A percentile compares a stretch with the other conserved stretches of the same genome.
phyloP scores from a whole-genome alignment of 2,888 invertebrate genomes.

The Chorisops tibialis region DNA sequence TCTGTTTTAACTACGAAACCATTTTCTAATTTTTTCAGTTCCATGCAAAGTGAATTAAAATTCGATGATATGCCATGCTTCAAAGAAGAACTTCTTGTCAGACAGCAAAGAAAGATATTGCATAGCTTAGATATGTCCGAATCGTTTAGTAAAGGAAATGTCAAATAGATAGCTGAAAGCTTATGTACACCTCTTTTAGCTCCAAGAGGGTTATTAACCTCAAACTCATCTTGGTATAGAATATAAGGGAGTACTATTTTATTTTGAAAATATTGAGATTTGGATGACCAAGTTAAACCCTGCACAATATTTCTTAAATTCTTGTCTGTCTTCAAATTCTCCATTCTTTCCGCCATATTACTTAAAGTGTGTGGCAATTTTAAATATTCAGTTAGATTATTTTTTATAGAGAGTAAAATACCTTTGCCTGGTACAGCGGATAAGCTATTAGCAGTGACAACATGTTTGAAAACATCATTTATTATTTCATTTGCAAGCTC shows the following conservation, averaged over 20 bases:
- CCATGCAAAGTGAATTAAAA: conserved; percentile 3
- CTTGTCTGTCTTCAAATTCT: too few relatives aligned
- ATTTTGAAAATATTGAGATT: background rate
- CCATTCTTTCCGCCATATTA: too few relatives aligned
- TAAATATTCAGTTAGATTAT: too few relatives aligned
- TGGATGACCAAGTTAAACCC: background rate
- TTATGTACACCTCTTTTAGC: conserved; percentile 9
- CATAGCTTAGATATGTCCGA: conserved; percentile 14
- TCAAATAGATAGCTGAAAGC: conserved; percentile 21
- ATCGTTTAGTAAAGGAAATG: conserved; percentile 18
- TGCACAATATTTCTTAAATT: background rate
- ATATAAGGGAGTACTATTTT: conserved; percentile 4
- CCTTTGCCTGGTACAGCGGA: too few relatives aligned
- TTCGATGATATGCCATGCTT: conserved; percentile 5
- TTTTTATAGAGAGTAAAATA: too few relatives aligned
- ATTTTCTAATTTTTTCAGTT: conserved; percentile 22
- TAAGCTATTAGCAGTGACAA: too few relatives aligned
- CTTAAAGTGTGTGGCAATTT: too few relatives aligned
- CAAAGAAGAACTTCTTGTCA: conserved; percentile 13
- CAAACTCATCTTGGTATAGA: background rate
- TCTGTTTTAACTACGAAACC: conserved; percentile 11
- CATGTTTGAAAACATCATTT: too few relatives aligned
- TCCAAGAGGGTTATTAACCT: conserved; percentile 8
- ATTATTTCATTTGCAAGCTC: too few relatives aligned
- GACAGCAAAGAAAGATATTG: conserved; percentile 17